A percentile compares a stretch with the other conserved stretches of the same genome.
Conservation (phyloP, 2,113 vertebrate species). For the Tachuris rubrigastra region DNA sequence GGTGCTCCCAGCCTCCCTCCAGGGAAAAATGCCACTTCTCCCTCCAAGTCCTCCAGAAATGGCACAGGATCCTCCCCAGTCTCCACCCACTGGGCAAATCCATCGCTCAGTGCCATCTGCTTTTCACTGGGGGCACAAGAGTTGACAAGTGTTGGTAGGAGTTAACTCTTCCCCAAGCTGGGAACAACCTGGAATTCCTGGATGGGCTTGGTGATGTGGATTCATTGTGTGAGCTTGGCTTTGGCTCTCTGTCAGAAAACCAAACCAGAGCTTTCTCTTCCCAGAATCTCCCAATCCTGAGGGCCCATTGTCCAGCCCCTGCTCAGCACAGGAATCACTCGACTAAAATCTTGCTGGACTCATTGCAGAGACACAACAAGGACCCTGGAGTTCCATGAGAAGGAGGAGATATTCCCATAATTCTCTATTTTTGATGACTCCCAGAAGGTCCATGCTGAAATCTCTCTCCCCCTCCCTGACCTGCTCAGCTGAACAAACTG, state of each 20-base stretch:
- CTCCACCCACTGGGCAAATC: not conserved
- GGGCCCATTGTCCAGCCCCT: not conserved
- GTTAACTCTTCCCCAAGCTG: not conserved
- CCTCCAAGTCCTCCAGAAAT: not conserved
- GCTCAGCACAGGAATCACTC: not conserved
- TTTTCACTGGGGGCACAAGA: not conserved
- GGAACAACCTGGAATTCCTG: not conserved
- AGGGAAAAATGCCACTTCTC: not conserved
- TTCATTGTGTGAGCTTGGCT: not conserved
- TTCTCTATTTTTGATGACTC: not conserved
- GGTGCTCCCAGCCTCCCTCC: not conserved
- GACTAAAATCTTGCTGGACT: not conserved
- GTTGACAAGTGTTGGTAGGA: not conserved
- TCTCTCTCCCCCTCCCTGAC: not conserved
- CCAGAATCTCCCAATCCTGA: not conserved
- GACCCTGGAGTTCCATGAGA: not conserved
- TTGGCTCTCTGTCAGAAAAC: not conserved
- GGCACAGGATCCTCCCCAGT: not conserved
- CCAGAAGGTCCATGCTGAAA: not conserved
- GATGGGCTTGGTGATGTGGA: not conserved
- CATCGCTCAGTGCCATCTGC: too few relatives aligned
- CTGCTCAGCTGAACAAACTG: not conserved
- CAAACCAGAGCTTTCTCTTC: not conserved
- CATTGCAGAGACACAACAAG: not conserved
- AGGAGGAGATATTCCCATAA: not conserved